Base-by-base conservation (phyloP, 2,113 vertebrate species). In the Heliornis fulica region DNA sequence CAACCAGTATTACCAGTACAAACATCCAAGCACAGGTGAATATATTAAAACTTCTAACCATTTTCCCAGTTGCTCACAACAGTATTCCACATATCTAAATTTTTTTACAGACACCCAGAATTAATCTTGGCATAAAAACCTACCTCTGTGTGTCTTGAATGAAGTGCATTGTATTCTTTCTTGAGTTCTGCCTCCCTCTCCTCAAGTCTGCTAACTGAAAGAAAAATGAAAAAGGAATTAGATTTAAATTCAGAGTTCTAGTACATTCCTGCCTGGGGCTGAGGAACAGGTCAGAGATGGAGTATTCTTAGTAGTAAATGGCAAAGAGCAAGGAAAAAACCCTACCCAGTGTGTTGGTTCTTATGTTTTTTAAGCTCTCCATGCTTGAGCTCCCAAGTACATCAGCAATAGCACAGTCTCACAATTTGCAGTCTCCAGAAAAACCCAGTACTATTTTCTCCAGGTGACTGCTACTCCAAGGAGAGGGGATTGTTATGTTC, bases 131-230 rank as follows among this genome's bases (percentile, higher is more conserved):
- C 15, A n/a, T 61, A 77, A 63, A 9, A 17, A 97, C 98, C 86
- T 92, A 99, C 99, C 99, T 99, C 99, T 26, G 99, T 99, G 96
- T 99, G 99, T 94, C 99, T 98, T 95, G 99, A 99, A 96, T 99
- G 99, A 94, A 99, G 98, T 29, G 98, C 95, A 90, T 99, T 99
- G 92, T 99, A 99, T 89, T 99, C 99, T 77, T 99, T 99, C 97
- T 99, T 99, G 90, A 99, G 98, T 83, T 99, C 99, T 13, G 99
- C 98, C 96, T 99, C 99, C 87, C 99, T 98, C 96, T 99, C 99
- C 87, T 99, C 99, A 93, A 99, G 97, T 97, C 99, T 99, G 98
- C 98, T 98, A 96, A 99, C 99, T 99, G 96, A 45, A 98, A 97
- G 53, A 95, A 87, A 4, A n/a, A 97, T 5, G n/a, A 72, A 96